Evolutionary conservation across 2,113 vertebrate genomes (phyloP).

Genomic region (Pelmatolapia mariae): DNA sequence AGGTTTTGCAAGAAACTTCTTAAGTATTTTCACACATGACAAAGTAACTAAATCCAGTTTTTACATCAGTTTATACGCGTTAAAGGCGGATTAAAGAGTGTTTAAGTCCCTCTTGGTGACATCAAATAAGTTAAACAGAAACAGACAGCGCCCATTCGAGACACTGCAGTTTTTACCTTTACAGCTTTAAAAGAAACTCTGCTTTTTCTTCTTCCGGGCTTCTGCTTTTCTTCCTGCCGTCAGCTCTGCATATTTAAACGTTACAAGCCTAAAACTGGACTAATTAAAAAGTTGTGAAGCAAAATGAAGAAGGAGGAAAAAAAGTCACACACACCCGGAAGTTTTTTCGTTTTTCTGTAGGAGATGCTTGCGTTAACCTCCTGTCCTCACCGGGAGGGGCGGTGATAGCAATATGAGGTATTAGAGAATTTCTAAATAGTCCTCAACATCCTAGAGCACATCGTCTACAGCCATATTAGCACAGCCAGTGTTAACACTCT

Average conservation of each 20-base stretch:
- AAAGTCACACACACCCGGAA: slow-evolving; percentile 27
- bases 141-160: background rate
- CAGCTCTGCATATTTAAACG: background rate
- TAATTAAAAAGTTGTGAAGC: background rate
- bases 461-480: background rate
- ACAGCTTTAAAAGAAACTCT: background rate
- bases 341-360: background rate
- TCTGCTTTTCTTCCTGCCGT: background rate
- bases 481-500: background rate
- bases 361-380: rapidly evolving
- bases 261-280: background rate
- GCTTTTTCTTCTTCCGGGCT: background rate
- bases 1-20: background rate
- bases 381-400: background rate
- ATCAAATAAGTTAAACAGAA: background rate
- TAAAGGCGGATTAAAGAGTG: rapidly evolving
- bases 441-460: background rate
- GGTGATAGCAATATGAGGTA: background rate
- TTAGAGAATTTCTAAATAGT: background rate
- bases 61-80: rapidly evolving
- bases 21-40: background rate
- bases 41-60: background rate
- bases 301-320: background rate
- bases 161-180: slow-evolving; percentile 1
- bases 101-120: background rate